Percentiles rank a stretch among this genome's conserved stretches.
Conservation (phyloP, 2,113 vertebrate genomes). For the Sarotherodon lohbergeri region DNA sequence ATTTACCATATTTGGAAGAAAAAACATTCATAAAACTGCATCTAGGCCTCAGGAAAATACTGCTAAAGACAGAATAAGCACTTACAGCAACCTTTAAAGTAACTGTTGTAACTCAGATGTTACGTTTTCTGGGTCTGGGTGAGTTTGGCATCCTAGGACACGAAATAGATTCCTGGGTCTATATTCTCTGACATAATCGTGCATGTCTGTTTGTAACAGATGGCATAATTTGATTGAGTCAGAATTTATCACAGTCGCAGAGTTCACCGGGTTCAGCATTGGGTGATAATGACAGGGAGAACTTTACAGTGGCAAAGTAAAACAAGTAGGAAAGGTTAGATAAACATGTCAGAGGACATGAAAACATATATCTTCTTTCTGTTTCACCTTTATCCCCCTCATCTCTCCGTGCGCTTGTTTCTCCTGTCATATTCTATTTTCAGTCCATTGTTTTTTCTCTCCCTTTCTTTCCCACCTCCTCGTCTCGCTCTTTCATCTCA, state of each 20-base stretch:
- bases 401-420: not conserved
- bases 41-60: not conserved
- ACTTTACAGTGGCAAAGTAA: not conserved
- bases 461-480: not conserved
- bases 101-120: not conserved
- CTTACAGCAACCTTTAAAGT: not conserved
- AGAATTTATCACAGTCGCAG: not conserved
- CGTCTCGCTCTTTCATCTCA: not conserved
- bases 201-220: not conserved
- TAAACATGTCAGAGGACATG: not conserved
- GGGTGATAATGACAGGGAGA: not conserved
- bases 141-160: not conserved
- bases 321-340: not conserved
- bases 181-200: accelerated
- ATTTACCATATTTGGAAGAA: not conserved
- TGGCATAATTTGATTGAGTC: not conserved
- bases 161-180: not conserved
- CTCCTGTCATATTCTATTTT: not conserved
- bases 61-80: not conserved
- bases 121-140: not conserved
- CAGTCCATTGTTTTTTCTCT: not conserved
- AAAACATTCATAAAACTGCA: accelerated
- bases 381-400: not conserved
- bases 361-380: not conserved
- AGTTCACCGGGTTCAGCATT: not conserved